These are phyloP conservation scores for Anguilla megastoma DNA, from an alignment of 2,797 vertebrate species.

Conservation along the genomic window DNA sequence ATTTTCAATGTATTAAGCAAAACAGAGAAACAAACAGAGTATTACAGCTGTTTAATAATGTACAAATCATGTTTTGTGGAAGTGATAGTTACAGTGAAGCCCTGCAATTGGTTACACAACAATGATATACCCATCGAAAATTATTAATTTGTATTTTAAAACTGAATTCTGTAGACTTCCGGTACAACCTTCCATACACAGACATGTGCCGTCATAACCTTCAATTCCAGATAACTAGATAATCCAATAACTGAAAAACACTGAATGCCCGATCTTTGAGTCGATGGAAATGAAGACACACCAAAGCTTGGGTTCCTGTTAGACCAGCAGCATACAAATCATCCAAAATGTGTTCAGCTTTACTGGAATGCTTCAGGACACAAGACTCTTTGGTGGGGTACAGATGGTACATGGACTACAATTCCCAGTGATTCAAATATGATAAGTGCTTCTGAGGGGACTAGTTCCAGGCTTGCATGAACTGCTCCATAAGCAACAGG, in stretches of 20 bases:
- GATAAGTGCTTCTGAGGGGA: not conserved
- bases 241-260: not conserved
- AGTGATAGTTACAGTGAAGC: not conserved
- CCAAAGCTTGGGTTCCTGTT: not conserved
- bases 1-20: not conserved
- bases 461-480: not conserved
- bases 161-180: not conserved
- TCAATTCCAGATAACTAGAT: not conserved
- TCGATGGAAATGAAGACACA: not conserved
- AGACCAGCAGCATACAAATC: not conserved
- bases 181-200: not conserved
- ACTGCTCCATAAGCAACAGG: not conserved
- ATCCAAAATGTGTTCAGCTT: not conserved
- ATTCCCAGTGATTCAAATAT: not conserved
- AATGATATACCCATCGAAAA: not conserved
- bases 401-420: not conserved
- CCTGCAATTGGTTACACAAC: conserved; percentile 4
- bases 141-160: not conserved
- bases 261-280: not conserved
- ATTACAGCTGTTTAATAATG: not conserved
- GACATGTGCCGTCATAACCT: not conserved
- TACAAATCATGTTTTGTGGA: not conserved
- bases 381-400: not conserved
- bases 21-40: not conserved
- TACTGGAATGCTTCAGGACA: conserved; percentile 2